Percentiles rank a stretch among this genome's conserved stretches.
Evolutionary conservation across 2,888 invertebrate species (phyloP).

Genomic region (Hoplodrina ambigua): DNA sequence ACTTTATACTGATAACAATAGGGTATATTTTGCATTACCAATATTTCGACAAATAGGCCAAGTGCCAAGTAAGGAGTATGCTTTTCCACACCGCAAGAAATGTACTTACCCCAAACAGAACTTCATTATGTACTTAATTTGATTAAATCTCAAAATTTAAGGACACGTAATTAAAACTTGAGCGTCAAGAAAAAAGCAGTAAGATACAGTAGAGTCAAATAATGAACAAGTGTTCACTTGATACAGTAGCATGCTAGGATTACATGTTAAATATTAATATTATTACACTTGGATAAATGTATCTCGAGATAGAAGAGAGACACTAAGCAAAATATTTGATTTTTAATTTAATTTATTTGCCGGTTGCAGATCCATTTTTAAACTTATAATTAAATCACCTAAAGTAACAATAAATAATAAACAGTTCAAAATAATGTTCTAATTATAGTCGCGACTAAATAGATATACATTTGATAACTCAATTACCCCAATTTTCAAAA

Average conservation of each 20-base stretch:
- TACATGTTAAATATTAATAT: slow-evolving; percentile 63
- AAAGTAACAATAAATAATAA: slow-evolving; percentile 21
- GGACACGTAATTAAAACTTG: slow-evolving; percentile 49
- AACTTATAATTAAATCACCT: slow-evolving; percentile 29
- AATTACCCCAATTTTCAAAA: slow-evolving; percentile 10
- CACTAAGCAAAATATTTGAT: slow-evolving; percentile 67
- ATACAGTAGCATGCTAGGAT: slow-evolving; percentile 75
- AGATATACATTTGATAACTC: slow-evolving; percentile 4
- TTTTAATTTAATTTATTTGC: slow-evolving; percentile 46
- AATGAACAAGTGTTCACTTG: slow-evolving; percentile 72
- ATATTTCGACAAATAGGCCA: neutral
- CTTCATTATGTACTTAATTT: slow-evolving; percentile 35
- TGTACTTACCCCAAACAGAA: slow-evolving; percentile 52
- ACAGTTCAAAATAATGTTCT: slow-evolving; percentile 11
- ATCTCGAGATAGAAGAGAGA: slow-evolving; percentile 67
- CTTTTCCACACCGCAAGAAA: neutral
- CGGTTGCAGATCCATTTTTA: slow-evolving; percentile 66
- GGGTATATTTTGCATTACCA: neutral
- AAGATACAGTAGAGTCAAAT: slow-evolving; percentile 27
- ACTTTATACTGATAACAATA: neutral
- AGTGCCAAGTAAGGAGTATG: neutral
- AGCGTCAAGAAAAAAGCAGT: slow-evolving; percentile 50
- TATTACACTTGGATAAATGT: slow-evolving; percentile 67
- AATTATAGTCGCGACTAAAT: slow-evolving; percentile 17
- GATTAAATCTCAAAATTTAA: slow-evolving; percentile 24